These are phyloP conservation scores for Actinia tenebrosa DNA, from an alignment of 64 coral and sea anemone genomes.

Conservation along the genomic window DNA sequence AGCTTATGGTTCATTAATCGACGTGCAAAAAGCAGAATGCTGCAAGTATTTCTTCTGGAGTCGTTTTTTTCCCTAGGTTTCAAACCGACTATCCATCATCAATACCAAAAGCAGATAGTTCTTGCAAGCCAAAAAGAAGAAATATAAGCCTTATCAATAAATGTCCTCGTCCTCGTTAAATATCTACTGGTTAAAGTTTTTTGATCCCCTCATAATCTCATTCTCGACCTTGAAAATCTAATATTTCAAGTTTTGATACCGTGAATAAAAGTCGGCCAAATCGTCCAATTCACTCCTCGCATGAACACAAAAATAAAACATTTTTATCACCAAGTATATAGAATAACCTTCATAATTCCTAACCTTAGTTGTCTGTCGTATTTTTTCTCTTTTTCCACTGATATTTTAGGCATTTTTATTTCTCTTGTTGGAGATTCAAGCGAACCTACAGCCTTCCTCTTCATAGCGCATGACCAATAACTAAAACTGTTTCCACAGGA, in stretches of 20 bases:
- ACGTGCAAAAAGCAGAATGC: no score
- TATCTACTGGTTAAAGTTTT: not conserved
- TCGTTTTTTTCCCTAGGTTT: no score
- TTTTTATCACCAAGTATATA: not conserved
- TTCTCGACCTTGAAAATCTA: not conserved
- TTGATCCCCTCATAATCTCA: constrained; percentile 1
- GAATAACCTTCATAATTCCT: not conserved
- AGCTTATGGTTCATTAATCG: no score
- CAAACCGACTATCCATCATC: no score
- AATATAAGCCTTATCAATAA: not conserved
- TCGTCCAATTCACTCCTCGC: not conserved
- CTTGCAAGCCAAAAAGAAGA: not conserved
- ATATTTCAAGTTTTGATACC: not conserved
- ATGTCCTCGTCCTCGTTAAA: not conserved
- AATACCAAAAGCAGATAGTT: not conserved
- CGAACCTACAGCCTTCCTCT: constrained; percentile 80
- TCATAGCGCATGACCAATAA: constrained; percentile 88
- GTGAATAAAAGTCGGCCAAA: constrained; percentile 7
- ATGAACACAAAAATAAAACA: not conserved
- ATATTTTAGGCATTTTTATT: constrained; percentile 88
- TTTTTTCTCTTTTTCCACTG: constrained; percentile 91
- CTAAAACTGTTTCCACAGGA: not conserved
- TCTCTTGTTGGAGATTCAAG: constrained; percentile 67
- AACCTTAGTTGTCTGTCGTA: constrained; percentile 92
- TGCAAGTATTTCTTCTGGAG: no score